Percentiles rank a stretch among this genome's conserved stretches.
These are phyloP conservation scores for Plestiodon gilberti DNA, from an alignment of 2,113 vertebrate genomes.

Conservation along the genomic window DNA sequence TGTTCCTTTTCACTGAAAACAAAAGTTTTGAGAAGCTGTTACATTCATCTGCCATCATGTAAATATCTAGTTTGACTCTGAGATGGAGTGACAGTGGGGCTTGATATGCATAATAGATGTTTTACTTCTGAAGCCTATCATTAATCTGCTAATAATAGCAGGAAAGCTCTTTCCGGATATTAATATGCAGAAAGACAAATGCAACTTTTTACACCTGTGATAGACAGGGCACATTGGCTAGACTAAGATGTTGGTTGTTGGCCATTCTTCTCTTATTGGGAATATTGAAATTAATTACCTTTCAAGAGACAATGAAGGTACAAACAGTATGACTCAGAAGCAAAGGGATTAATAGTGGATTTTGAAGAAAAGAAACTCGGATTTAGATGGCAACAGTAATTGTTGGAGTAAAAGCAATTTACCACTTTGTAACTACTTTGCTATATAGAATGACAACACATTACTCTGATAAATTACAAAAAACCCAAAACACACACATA, in stretches of 20 bases:
- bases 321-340: slow-evolving; percentile 29
- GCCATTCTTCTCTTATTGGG: slow-evolving; percentile 42
- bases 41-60: not conserved
- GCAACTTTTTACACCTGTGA: not conserved
- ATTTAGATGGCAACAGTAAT: slow-evolving; percentile 25
- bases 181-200: not conserved
- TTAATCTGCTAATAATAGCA: slow-evolving; percentile 22
- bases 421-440: not conserved
- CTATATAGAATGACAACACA: not conserved
- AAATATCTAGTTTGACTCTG: not conserved
- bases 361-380: slow-evolving; percentile 18
- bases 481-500: not conserved
- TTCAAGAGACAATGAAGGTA: slow-evolving; percentile 44
- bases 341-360: slow-evolving; percentile 28
- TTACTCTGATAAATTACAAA: not conserved
- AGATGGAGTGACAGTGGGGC: not conserved
- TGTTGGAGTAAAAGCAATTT: slow-evolving; percentile 5
- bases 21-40: not conserved
- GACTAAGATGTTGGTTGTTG: slow-evolving; percentile 41
- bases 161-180: slow-evolving; percentile 15
- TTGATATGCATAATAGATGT: not conserved
- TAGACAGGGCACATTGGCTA: slow-evolving; percentile 41
- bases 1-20: not conserved
- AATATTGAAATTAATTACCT: slow-evolving; percentile 53
- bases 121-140: not conserved